Base-by-base conservation (phyloP, 2,797 vertebrate genomes). In the Sebastes nivosus region DNA sequence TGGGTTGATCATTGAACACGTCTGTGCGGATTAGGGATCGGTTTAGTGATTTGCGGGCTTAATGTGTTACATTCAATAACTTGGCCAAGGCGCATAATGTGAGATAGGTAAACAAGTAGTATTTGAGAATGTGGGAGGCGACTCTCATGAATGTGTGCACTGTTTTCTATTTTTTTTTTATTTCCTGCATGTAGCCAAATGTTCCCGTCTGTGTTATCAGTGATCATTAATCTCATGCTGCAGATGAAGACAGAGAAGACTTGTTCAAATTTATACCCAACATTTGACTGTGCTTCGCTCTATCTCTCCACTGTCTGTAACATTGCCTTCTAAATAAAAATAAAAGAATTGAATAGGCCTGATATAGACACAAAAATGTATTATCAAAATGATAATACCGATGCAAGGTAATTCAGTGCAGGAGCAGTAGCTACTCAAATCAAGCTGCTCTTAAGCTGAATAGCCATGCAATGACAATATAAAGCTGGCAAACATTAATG, bases 1-100 rank as follows among this genome's bases (percentile, higher is more conserved):
- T 85, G 80, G 87, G 90, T 92, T 94, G 94, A 94, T 94, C 94
- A 95, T 93, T 94, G 94, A 95, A 93, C 94, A 92, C 3, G 92
- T 94, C 94, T 67, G 77, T 12, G 84, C 14, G 30, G 85, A 93
- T 94, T 89, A 93, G 84, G 82, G 46, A 25, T 18, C 72, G 83
- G 88, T 93, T 93, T 92, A 93, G 87, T 87, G 90, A 95, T 93
- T 88, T 32, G 69, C 72, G 3, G 69, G 92, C 85, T 94, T 94
- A 94, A 94, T 94, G 90, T 91, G 92, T 93, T 92, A 93, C 94
- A 89, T 87, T 76, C 86, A 91, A 84, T 89, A 89, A 91, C 87
- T 82, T 8, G 38, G 58, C 61, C 79, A 20, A 2, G 78, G 66
- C 32, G 14, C 79, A 80, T 64, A 71, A 88, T 72, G 89, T 87